These are phyloP conservation scores for Tipula unca DNA, from an alignment of 2,888 invertebrate species.

Conservation along the genomic window DNA sequence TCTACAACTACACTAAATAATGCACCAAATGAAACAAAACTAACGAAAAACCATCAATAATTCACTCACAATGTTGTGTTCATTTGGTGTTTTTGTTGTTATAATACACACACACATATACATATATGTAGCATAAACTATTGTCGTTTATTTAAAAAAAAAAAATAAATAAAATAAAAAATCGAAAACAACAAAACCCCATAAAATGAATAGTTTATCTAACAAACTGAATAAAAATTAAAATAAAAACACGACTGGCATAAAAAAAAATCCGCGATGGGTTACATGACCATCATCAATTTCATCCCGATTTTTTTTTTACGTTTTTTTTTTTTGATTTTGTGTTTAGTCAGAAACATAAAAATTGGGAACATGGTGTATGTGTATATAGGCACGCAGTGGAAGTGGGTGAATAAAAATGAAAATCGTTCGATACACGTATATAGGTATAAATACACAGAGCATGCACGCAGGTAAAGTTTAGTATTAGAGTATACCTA, in stretches of 20 bases:
- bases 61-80: constrained; percentile 8
- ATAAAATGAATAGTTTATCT: constrained; percentile 18
- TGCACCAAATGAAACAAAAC: constrained; percentile 8
- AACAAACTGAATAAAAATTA: not conserved
- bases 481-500: no score
- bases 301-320: not conserved
- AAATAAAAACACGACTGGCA: not conserved
- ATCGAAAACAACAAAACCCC: not conserved
- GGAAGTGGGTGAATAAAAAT: not conserved
- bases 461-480: not conserved
- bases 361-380: not conserved
- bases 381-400: no score
- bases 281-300: constrained; percentile 14
- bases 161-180: no score
- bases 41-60: constrained; percentile 4
- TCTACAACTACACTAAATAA: not conserved
- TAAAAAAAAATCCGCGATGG: not conserved
- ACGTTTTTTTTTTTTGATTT: not conserved
- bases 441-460: no score
- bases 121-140: not conserved
- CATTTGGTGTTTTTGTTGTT: not conserved
- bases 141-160: not conserved
- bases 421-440: not conserved
- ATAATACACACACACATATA: not conserved
- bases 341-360: not conserved